phyloP scores from a whole-genome alignment of 2,113 vertebrate genomes.

The Oenanthe melanoleuca region DNA sequence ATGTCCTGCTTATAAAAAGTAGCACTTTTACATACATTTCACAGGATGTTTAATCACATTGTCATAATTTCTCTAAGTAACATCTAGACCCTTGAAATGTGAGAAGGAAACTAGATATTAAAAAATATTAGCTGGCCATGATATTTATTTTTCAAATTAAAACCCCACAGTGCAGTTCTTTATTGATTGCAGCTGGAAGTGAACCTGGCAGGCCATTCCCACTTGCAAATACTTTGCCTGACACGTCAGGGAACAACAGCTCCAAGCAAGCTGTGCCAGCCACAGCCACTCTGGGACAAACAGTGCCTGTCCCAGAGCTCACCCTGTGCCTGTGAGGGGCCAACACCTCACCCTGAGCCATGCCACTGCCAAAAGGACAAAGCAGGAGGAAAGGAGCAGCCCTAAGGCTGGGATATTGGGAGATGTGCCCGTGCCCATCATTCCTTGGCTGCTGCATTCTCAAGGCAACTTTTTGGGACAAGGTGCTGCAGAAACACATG shows the following conservation, averaged over 20 bases:
- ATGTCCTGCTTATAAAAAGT: not conserved
- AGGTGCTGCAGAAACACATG: fast-evolving
- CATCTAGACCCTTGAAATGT: not conserved
- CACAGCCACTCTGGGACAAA: not conserved
- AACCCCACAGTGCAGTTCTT: fast-evolving
- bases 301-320: not conserved
- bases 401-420: not conserved
- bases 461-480: not conserved
- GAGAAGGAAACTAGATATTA: not conserved
- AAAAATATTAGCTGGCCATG: fast-evolving
- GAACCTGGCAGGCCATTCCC: not conserved
- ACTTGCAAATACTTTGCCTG: not conserved
- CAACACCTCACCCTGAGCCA: fast-evolving
- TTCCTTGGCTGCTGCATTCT: not conserved
- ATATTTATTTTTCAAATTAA: not conserved
- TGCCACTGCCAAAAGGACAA: fast-evolving
- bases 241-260: not conserved
- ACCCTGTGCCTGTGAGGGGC: fast-evolving
- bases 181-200: not conserved
- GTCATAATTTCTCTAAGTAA: not conserved
- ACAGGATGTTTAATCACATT: not conserved
- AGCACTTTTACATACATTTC: not conserved
- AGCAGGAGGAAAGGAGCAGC: not conserved
- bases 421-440: not conserved
- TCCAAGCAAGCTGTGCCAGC: not conserved